Evolutionary conservation across 2,797 vertebrate genomes (phyloP).

Genomic region (Pseudocheirus occidentalis): DNA sequence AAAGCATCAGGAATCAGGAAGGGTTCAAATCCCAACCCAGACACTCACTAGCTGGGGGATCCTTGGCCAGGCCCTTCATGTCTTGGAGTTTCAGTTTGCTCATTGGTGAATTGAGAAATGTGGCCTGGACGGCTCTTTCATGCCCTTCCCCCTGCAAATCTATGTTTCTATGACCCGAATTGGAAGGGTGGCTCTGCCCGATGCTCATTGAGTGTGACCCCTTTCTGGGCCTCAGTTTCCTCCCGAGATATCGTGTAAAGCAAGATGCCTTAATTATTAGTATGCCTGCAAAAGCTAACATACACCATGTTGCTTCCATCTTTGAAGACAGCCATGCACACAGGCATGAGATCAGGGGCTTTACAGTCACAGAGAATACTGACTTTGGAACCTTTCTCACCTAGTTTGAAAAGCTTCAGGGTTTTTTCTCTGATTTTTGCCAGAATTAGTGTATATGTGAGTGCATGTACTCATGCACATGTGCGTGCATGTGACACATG

Average conservation of each 20-base stretch:
- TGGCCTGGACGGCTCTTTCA: neutral
- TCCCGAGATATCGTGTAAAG: constrained; percentile 75
- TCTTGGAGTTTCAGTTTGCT: neutral
- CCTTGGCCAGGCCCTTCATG: neutral
- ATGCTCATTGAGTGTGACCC: no score
- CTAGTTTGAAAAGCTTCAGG: constrained; percentile 73
- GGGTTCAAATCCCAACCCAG: neutral
- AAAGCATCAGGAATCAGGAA: neutral
- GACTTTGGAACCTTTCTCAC: constrained; percentile 78
- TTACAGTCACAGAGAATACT: constrained; percentile 79
- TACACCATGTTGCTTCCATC: constrained; percentile 72
- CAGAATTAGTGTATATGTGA: constrained; percentile 73
- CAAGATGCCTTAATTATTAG: constrained; percentile 85
- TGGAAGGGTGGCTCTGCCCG: no score
- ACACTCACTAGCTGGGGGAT: neutral
- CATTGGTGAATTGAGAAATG: neutral
- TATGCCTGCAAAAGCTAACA: constrained; percentile 80
- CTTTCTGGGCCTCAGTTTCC: no score
- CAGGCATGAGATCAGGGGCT: constrained; percentile 81
- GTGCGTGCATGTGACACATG: no score
- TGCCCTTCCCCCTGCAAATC: no score
- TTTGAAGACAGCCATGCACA: constrained; percentile 72
- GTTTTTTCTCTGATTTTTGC: constrained; percentile 71
- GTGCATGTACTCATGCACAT: constrained; percentile 59
- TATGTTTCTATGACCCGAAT: no score